Conservation (phyloP, 1,140 invertebrate genomes). For the Drosophila quadrilineata region DNA sequence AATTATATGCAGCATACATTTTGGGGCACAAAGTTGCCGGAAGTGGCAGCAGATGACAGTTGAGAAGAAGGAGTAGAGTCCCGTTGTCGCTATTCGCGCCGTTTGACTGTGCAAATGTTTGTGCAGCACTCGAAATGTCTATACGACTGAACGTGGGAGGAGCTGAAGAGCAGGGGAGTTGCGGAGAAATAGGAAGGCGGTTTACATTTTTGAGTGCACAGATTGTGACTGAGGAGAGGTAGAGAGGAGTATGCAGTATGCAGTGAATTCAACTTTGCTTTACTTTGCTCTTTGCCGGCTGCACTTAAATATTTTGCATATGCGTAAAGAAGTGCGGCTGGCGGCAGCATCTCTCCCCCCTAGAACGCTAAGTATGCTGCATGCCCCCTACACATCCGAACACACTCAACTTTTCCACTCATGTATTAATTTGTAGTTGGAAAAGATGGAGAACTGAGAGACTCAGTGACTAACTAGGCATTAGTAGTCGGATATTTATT, state of each 20-base stretch:
- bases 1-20: constrained; percentile 77
- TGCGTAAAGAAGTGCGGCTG: constrained; percentile 60
- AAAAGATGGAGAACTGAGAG: no score
- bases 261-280: constrained; percentile 32
- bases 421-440: constrained; percentile 32
- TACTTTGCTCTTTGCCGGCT: constrained; percentile 70
- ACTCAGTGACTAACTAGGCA: no score
- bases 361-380: constrained; percentile 52
- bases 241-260: not conserved
- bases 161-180: constrained; percentile 19
- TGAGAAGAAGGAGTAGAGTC: not conserved
- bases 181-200: constrained; percentile 67
- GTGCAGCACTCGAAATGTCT: constrained; percentile 62
- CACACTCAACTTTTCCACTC: not conserved
- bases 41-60: not conserved
- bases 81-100: constrained; percentile 31
- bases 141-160: constrained; percentile 5
- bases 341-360: no score
- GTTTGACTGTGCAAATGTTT: constrained; percentile 74
- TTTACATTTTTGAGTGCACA: constrained; percentile 68
- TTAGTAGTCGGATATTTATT: no score
- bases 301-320: constrained; percentile 78
- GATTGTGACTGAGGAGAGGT: not conserved
- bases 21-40: constrained; percentile 31
- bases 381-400: not conserved